phyloP scores from a whole-genome alignment of 2,888 invertebrate species.

The Athrips mouffetella region DNA sequence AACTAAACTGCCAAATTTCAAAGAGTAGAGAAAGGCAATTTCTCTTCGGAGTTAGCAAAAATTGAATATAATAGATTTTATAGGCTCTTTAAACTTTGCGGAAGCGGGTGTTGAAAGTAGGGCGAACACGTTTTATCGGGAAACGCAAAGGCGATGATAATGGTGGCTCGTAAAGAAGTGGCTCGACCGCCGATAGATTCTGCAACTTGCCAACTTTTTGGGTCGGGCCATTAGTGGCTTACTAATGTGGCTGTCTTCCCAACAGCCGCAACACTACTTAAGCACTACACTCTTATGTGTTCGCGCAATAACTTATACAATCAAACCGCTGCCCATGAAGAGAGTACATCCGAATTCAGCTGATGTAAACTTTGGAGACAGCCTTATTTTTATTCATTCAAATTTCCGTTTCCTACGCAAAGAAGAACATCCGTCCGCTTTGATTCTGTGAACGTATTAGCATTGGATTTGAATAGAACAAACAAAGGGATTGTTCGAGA shows the following conservation, averaged over 20 bases:
- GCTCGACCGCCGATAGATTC: slow-evolving; percentile 65
- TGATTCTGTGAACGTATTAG: slow-evolving; percentile 75
- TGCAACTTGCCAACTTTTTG: slow-evolving; percentile 71
- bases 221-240: slow-evolving; percentile 61
- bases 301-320: no score
- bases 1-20: slow-evolving; percentile 16
- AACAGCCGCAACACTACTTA: slow-evolving; percentile 41
- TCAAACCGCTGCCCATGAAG: no score
- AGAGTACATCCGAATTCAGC: background rate
- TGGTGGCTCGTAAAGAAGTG: slow-evolving; percentile 72
- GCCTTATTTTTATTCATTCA: slow-evolving; percentile 54
- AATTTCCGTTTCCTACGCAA: slow-evolving; percentile 63
- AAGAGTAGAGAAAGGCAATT: background rate
- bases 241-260: slow-evolving; percentile 55
- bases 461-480: slow-evolving; percentile 77
- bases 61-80: slow-evolving; percentile 66
- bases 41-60: slow-evolving; percentile 29
- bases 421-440: slow-evolving; percentile 69
- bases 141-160: slow-evolving; percentile 71
- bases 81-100: slow-evolving; percentile 57
- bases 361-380: slow-evolving; percentile 23
- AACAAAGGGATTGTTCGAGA: slow-evolving; percentile 76
- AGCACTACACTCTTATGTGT: slow-evolving; percentile 28
- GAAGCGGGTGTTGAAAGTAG: slow-evolving; percentile 65
- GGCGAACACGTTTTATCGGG: slow-evolving; percentile 72